Evolutionary conservation across 2,888 invertebrate species (phyloP).

Genomic region (Bibio marci): DNA sequence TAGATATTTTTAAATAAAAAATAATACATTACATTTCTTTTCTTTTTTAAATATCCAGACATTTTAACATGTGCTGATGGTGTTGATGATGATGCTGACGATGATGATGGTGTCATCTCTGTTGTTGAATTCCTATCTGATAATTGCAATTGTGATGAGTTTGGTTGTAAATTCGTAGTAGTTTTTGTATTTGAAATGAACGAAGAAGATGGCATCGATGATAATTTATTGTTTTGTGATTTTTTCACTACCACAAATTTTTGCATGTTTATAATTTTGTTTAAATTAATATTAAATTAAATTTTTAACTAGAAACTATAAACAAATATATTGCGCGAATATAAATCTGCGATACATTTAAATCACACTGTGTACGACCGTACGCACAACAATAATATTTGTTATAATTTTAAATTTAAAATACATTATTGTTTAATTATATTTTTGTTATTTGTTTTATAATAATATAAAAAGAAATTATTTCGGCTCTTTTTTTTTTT

Average conservation of each 20-base stretch:
- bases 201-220: background rate
- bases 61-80: slow-evolving; percentile 15
- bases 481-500: too few relatives aligned
- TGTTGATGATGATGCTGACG: background rate
- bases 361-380: too few relatives aligned
- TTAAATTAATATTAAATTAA: background rate
- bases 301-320: too few relatives aligned
- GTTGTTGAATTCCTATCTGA: background rate
- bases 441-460: too few relatives aligned
- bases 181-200: too few relatives aligned
- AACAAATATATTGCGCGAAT: too few relatives aligned
- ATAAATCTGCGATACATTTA: too few relatives aligned
- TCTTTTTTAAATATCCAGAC: slow-evolving; percentile 21
- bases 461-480: too few relatives aligned
- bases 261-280: slow-evolving; percentile 10
- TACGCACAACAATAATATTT: too few relatives aligned
- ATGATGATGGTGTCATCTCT: background rate
- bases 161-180: background rate
- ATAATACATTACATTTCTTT: slow-evolving; percentile 16
- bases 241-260: slow-evolving; percentile 13
- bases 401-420: too few relatives aligned
- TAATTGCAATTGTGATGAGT: background rate
- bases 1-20: too few relatives aligned
- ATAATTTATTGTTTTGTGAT: slow-evolving; percentile 6
- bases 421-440: too few relatives aligned